phyloP scores from a whole-genome alignment of 2,888 invertebrate species.

The Athalia circularis region DNA sequence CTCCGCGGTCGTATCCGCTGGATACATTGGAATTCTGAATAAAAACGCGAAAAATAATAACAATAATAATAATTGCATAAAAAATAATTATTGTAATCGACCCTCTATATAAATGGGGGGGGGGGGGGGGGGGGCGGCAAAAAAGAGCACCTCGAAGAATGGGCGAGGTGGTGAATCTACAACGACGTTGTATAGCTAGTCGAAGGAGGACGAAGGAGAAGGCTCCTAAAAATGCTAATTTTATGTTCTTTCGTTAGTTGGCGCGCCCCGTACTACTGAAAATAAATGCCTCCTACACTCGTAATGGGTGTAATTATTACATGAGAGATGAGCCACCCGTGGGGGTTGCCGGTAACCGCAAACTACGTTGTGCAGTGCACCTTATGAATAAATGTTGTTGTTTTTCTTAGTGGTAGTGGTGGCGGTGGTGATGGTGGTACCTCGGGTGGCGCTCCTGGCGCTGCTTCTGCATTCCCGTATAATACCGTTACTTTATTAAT shows the following conservation, averaged over 20 bases:
- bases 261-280: slow-evolving; percentile 41
- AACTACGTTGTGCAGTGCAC: slow-evolving; percentile 15
- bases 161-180: slow-evolving; percentile 9
- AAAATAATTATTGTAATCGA: too few relatives aligned
- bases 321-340: slow-evolving; percentile 45
- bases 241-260: slow-evolving; percentile 50
- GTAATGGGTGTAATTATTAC: slow-evolving; percentile 47
- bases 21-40: background rate
- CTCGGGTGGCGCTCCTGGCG: slow-evolving; percentile 8
- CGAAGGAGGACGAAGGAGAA: background rate
- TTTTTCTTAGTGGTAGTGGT: slow-evolving; percentile 17
- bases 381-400: slow-evolving; percentile 46
- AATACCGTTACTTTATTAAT: slow-evolving; percentile 23
- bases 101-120: too few relatives aligned
- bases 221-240: slow-evolving; percentile 59
- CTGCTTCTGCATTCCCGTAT: background rate
- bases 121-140: too few relatives aligned
- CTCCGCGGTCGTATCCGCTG: background rate
- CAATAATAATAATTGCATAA: background rate
- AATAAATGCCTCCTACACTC: slow-evolving; percentile 36
- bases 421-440: slow-evolving; percentile 1
- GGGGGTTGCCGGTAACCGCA: slow-evolving; percentile 28
- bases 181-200: slow-evolving; percentile 1
- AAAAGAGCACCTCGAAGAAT: background rate
- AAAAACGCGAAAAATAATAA: background rate